Percentiles rank a stretch among this genome's conserved stretches.
Evolutionary conservation across 2,888 invertebrate genomes (phyloP).

Genomic region (Drosophila conformis): DNA sequence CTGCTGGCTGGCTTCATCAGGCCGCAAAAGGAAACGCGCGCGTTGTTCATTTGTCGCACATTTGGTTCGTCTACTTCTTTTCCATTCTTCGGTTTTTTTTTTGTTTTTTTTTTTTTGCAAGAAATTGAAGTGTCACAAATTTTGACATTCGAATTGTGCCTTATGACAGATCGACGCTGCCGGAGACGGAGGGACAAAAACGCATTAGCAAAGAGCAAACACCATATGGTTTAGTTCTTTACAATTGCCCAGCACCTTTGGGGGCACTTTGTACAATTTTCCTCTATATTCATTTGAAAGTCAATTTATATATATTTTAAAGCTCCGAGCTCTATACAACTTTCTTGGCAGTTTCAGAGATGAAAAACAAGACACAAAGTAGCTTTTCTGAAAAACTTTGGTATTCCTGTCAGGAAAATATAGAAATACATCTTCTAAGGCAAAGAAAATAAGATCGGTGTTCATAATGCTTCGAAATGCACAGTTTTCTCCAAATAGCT

Average conservation of each 20-base stretch:
- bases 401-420: background rate
- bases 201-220: constrained; percentile 60
- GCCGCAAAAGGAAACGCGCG: constrained; percentile 54
- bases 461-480: background rate
- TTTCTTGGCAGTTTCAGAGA: background rate
- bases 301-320: constrained; percentile 2
- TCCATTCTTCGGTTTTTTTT: constrained; percentile 6
- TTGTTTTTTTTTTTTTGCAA: constrained; percentile 48
- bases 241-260: constrained; percentile 48
- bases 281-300: background rate
- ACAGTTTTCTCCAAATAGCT: background rate
- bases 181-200: constrained; percentile 36
- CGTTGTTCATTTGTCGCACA: constrained; percentile 73
- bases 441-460: background rate
- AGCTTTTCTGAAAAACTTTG: background rate
- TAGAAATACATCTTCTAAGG: background rate
- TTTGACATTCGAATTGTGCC: constrained; percentile 84
- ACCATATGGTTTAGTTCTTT: constrained; percentile 57
- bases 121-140: constrained; percentile 84
- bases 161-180: constrained; percentile 73
- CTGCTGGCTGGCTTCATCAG: constrained; percentile 16
- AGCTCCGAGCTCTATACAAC: background rate
- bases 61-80: constrained; percentile 47
- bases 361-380: background rate
- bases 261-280: constrained; percentile 7